phyloP scores from a whole-genome alignment of 2,113 vertebrate genomes.

The Coptodon rendalli region DNA sequence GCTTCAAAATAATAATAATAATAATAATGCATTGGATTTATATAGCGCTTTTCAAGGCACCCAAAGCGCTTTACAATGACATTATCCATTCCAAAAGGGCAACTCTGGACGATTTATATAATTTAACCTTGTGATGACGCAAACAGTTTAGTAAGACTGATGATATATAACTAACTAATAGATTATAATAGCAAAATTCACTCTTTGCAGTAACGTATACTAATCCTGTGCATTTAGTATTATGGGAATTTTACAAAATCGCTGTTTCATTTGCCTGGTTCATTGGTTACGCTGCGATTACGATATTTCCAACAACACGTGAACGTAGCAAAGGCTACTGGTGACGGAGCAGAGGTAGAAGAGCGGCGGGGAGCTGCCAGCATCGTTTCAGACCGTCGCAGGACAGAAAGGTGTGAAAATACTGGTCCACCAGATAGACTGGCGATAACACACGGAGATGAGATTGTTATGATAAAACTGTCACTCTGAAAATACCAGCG shows the following conservation, averaged over 20 bases:
- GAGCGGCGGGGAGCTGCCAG: slow-evolving; percentile 38
- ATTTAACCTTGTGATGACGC: background rate
- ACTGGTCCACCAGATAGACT: background rate
- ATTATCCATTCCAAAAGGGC: no score
- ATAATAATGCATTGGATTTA: no score
- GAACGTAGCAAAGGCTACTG: slow-evolving; percentile 22
- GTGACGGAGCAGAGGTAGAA: slow-evolving; percentile 44
- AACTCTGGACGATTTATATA: background rate
- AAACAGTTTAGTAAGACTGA: background rate
- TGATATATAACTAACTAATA: background rate
- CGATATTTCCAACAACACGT: slow-evolving; percentile 4
- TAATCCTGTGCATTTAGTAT: background rate
- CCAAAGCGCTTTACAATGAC: no score
- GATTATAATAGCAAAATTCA: background rate
- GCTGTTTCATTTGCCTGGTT: background rate
- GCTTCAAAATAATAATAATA: no score
- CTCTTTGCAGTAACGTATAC: background rate
- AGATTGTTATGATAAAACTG: background rate
- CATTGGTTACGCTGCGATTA: background rate
- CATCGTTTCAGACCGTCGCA: slow-evolving; percentile 42
- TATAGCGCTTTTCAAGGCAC: no score
- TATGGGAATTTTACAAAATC: background rate
- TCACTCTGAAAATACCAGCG: background rate
- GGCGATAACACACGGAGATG: background rate
- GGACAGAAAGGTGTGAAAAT: slow-evolving; percentile 50